Base-by-base conservation (phyloP, 2,113 vertebrate genomes). In the Ceratotherium simum region DNA sequence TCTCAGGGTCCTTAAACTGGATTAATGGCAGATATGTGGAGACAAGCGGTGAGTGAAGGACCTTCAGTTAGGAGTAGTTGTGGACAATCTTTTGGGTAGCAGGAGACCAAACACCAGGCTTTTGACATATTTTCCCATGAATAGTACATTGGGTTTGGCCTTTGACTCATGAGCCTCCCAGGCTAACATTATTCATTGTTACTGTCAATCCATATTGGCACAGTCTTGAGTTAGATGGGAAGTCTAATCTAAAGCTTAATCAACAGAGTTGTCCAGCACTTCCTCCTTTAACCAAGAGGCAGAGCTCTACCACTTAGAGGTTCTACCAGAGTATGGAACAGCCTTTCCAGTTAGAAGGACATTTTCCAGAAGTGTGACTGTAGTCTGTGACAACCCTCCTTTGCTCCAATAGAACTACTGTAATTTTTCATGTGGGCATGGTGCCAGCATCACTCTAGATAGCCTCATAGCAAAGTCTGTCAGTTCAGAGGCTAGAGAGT, bases 101-200 rank as follows among this genome's bases (percentile, higher is more conserved):
- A 65, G 20, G n/a, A 91, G n/a, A 75, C 67, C 91, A 65, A 86
- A 83, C 14, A 82, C 27, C 1, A 69, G 36, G n/a, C 25, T 69
- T 96, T 90, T 86, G 48, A 70, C 8, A 21, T 93, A 85, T 95
- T 96, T 96, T 72, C 18, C n/a, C 79, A 83, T 60, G 23, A 96
- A 90, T 87, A 95, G 29, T 90, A 31, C 76, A 73, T 27, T 90
- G 72, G 12, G 31, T 87, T 97, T 94, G 42, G 56, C 67, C 64
- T 95, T 97, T 96, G 86, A 91, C 6, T 62, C 58, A 18, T 42
- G 48, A 20, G 20, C 10, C 31, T 33, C 23, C 67, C 62, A 16
- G 5, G 31, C 64, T 93, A 56, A 54, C 81, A 72, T 90, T 70
- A 51, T 54, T 69, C 62, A 17, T 39, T 72, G 29, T 62, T 65